These are phyloP conservation scores for Polydrusus cervinus DNA, from an alignment of 2,888 invertebrate genomes.

Conservation along the genomic window DNA sequence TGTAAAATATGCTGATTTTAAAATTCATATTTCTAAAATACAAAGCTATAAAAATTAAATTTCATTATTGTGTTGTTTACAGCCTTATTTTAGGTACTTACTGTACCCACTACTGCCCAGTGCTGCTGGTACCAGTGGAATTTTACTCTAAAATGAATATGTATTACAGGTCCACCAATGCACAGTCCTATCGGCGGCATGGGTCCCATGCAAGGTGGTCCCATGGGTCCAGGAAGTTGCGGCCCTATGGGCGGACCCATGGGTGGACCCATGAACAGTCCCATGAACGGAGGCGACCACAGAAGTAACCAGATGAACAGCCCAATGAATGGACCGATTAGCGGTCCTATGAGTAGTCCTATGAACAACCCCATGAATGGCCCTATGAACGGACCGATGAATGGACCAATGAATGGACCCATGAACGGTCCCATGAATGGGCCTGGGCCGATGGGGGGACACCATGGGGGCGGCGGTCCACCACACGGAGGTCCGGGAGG, in stretches of 20 bases:
- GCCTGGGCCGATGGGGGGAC: conserved; percentile 67
- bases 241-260: conserved; percentile 69
- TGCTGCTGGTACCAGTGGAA: too few relatives aligned
- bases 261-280: conserved; percentile 71
- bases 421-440: conserved; percentile 52
- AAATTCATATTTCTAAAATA: too few relatives aligned
- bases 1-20: too few relatives aligned
- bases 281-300: conserved; percentile 82
- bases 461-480: conserved; percentile 31
- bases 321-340: conserved; percentile 85
- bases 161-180: conserved; percentile 66
- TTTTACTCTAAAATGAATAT: too few relatives aligned
- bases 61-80: too few relatives aligned
- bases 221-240: conserved; percentile 61
- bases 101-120: too few relatives aligned
- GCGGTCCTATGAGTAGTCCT: conserved; percentile 76
- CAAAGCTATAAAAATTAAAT: too few relatives aligned
- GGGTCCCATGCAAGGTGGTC: conserved; percentile 71
- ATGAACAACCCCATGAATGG: conserved; percentile 78
- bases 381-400: conserved; percentile 71
- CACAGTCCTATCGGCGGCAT: conserved; percentile 81
- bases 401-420: conserved; percentile 59
- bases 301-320: conserved; percentile 75
- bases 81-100: too few relatives aligned
- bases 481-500: conserved; percentile 41